Conservation (phyloP, 2,797 vertebrate species). For the Tinamus major region DNA sequence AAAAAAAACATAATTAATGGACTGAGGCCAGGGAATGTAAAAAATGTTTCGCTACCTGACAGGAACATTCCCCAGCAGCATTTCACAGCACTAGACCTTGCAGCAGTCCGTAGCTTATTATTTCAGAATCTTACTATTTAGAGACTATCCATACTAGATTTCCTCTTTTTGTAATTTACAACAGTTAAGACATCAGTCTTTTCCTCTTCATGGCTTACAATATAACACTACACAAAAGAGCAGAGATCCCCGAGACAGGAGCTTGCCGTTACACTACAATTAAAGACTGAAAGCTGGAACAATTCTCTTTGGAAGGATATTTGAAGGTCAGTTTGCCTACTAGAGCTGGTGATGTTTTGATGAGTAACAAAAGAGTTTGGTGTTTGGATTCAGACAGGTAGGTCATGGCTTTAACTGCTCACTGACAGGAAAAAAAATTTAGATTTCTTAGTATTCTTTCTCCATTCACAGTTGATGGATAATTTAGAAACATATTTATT, state of each 20-base stretch:
- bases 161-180: conserved; percentile 35
- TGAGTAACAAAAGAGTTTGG: neutral
- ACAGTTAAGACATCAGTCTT: neutral
- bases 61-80: neutral
- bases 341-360: conserved; percentile 32
- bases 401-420: conserved; percentile 41
- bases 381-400: conserved; percentile 41
- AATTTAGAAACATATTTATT: conserved; percentile 25
- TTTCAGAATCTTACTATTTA: conserved; percentile 32
- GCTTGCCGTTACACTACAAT: conserved; percentile 9
- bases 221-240: conserved; percentile 27
- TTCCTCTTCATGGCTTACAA: conserved; percentile 20
- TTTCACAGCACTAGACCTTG: conserved; percentile 1
- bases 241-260: neutral
- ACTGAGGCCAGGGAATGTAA: neutral
- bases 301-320: conserved; percentile 22
- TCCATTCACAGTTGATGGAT: neutral
- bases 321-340: conserved; percentile 30
- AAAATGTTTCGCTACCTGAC: neutral
- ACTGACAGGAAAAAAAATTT: neutral
- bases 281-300: conserved; percentile 45
- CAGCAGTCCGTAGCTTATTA: neutral
- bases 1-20: neutral
- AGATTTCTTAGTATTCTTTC: conserved; percentile 10
- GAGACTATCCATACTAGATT: neutral